phyloP scores from a whole-genome alignment of 2,888 invertebrate species.

The Brenthis daphne region DNA sequence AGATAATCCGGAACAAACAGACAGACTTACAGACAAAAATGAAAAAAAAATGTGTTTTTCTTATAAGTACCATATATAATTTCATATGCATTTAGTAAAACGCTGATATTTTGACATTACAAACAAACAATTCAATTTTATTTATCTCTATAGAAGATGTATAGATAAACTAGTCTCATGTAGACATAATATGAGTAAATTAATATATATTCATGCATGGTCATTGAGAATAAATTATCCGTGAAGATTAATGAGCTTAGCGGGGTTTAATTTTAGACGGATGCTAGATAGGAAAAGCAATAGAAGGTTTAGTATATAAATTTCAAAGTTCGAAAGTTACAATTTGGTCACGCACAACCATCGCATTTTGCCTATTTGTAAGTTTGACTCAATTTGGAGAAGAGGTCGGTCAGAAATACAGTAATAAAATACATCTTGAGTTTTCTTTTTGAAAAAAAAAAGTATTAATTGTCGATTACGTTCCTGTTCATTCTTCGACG shows the following conservation, averaged over 20 bases:
- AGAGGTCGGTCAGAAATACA: background rate
- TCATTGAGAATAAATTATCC: constrained; percentile 1
- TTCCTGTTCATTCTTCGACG: no score
- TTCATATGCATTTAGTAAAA: no score
- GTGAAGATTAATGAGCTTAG: constrained; percentile 1
- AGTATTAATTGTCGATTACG: no score
- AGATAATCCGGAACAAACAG: no score
- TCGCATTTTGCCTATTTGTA: constrained; percentile 15
- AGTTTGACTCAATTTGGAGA: background rate
- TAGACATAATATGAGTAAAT: no score
- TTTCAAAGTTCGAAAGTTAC: constrained; percentile 29
- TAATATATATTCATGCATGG: background rate
- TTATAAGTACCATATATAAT: no score
- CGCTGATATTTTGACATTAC: no score
- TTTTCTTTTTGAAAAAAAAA: background rate
- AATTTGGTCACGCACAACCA: constrained; percentile 21
- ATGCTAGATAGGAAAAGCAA: constrained; percentile 9
- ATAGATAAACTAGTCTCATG: no score
- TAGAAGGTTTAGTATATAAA: constrained; percentile 17
- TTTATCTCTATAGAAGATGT: no score
- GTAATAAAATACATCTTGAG: background rate
- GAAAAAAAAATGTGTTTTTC: no score
- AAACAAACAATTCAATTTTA: no score
- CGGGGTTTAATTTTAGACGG: background rate
- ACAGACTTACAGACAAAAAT: no score